Conservation (phyloP, 2,888 invertebrate genomes). For the Alloscopus bannaensis region DNA sequence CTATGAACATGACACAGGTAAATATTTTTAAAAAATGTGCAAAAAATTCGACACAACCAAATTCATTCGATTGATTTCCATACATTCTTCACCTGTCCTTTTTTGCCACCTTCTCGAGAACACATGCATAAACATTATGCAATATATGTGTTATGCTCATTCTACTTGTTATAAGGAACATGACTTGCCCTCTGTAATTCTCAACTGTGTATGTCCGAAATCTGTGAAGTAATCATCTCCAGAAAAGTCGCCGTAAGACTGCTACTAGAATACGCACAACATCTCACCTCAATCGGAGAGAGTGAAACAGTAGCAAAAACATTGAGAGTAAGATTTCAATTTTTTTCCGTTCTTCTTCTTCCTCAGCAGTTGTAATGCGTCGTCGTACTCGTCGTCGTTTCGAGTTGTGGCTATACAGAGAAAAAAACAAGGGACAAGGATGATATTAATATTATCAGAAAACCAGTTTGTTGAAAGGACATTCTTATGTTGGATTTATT, state of each 20-base stretch:
- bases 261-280: conserved; percentile 60
- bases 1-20: too few species aligned
- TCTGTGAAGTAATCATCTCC: conserved; percentile 3
- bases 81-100: too few species aligned
- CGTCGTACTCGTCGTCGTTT: too few species aligned
- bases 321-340: too few species aligned
- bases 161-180: background rate
- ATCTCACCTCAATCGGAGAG: too few species aligned
- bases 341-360: too few species aligned
- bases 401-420: conserved; percentile 14
- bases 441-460: conserved; percentile 70
- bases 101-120: too few species aligned
- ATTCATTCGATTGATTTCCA: too few species aligned
- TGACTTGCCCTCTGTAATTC: background rate
- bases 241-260: conserved; percentile 13
- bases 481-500: conserved; percentile 73
- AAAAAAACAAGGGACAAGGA: conserved; percentile 56
- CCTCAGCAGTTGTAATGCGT: too few species aligned
- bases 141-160: background rate
- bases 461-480: conserved; percentile 74
- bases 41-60: too few species aligned
- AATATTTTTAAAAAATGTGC: too few species aligned
- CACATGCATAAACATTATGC: too few species aligned
- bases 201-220: background rate
- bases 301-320: conserved; percentile 30